Percentiles rank a stretch among this genome's conserved stretches.
Evolutionary conservation across 2,113 vertebrate species (phyloP).

Genomic region (Upupa epops): DNA sequence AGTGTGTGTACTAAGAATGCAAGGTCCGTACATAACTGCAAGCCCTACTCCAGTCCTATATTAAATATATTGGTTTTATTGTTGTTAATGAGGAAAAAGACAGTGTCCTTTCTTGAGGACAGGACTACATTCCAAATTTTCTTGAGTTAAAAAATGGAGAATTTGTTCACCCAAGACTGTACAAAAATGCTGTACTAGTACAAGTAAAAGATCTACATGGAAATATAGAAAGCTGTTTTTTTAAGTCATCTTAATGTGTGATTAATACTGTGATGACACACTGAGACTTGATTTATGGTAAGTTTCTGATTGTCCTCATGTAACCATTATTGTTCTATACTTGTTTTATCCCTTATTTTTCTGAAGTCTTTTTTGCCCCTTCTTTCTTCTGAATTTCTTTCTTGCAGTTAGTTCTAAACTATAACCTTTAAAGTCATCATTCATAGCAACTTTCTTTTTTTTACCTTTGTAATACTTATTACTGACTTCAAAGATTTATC

Average conservation of each 20-base stretch:
- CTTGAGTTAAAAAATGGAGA: neutral
- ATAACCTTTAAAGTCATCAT: neutral
- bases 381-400: neutral
- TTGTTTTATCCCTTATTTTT: neutral
- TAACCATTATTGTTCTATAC: neutral
- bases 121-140: neutral
- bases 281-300: neutral
- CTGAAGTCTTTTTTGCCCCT: neutral
- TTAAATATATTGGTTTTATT: neutral
- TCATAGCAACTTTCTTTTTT: neutral
- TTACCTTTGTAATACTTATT: neutral
- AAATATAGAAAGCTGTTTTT: neutral
- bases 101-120: neutral
- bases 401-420: neutral
- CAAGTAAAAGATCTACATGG: neutral
- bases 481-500: neutral
- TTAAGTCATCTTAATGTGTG: neutral
- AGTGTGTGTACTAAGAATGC: fast-evolving
- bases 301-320: neutral
- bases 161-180: neutral
- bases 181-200: neutral
- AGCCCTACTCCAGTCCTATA: neutral
- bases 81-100: neutral
- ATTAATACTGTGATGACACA: neutral
- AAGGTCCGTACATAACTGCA: neutral